phyloP scores from a whole-genome alignment of 2,888 invertebrate genomes.

The Dasypogon diadema region DNA sequence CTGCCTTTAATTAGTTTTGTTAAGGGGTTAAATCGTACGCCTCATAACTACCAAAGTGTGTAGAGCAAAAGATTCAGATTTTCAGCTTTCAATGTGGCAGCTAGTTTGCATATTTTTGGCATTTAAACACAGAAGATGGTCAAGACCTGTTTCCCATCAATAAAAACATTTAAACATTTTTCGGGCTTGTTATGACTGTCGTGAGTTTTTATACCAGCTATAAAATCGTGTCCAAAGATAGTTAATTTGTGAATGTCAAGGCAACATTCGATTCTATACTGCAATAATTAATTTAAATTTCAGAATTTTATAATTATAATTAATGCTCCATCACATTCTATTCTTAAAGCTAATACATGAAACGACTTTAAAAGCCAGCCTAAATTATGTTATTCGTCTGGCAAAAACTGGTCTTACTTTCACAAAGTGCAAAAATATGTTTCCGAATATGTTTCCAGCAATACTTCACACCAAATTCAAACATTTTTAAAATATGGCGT shows the following conservation, averaged over 20 bases:
- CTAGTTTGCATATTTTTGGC: conserved; percentile 44
- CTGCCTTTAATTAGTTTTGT: not conserved
- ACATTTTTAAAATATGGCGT: no score
- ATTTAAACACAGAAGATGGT: conserved; percentile 4
- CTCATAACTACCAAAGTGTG: not conserved
- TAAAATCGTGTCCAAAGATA: not conserved
- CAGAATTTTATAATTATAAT: not conserved
- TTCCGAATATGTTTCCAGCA: no score
- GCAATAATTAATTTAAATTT: not conserved
- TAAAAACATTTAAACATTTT: conserved; percentile 4
- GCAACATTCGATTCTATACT: conserved; percentile 24
- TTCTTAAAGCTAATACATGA: not conserved
- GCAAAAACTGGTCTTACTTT: no score
- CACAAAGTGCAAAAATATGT: no score
- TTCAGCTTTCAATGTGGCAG: not conserved
- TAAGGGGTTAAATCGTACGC: not conserved
- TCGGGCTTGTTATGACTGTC: not conserved
- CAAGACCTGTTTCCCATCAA: conserved; percentile 21
- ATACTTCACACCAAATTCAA: no score
- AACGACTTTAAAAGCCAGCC: no score
- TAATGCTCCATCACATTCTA: conserved; percentile 5
- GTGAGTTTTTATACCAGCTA: conserved; percentile 18
- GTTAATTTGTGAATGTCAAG: conserved; percentile 33
- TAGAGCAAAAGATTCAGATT: not conserved
- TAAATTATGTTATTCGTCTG: no score